phyloP scores from a whole-genome alignment of 2,888 invertebrate species.

The Drosophila macrospina region DNA sequence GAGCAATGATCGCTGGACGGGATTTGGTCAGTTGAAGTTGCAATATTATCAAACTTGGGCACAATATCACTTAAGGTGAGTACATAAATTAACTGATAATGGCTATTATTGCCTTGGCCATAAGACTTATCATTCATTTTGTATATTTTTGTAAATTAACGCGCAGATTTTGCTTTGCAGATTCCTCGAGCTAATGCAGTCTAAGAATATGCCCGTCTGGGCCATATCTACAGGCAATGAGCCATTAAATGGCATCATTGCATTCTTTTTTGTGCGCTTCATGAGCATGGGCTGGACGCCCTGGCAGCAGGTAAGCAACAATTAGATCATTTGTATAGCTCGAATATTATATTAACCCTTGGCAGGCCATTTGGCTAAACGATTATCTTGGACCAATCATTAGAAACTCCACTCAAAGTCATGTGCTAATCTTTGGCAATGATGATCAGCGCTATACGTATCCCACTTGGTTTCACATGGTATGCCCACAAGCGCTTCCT shows the following conservation, averaged over 20 bases:
- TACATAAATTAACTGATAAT: too few species aligned
- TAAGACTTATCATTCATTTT: too few species aligned
- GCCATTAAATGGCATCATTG: constrained; percentile 90
- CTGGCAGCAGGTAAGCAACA: constrained; percentile 85
- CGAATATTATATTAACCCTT: background rate
- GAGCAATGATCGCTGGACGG: constrained; percentile 87
- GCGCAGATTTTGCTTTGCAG: constrained; percentile 50
- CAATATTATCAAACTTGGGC: constrained; percentile 92
- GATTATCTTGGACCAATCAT: constrained; percentile 92
- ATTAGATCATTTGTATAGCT: constrained; percentile 7
- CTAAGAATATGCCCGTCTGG: constrained; percentile 90
- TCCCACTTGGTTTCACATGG: constrained; percentile 89
- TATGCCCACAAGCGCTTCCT: constrained; percentile 82
- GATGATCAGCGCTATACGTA: constrained; percentile 91
- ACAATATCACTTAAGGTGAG: constrained; percentile 91
- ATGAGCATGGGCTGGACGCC: constrained; percentile 94
- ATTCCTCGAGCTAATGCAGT: constrained; percentile 90
- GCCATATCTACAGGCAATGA: constrained; percentile 96
- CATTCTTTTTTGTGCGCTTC: constrained; percentile 87
- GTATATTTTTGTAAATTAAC: constrained; percentile 6
- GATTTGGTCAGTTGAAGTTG: constrained; percentile 86
- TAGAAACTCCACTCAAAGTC: constrained; percentile 86
- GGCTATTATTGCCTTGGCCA: too few species aligned
- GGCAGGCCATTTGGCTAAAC: constrained; percentile 89
- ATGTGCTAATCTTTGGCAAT: constrained; percentile 90